Base-by-base conservation (phyloP, 2,113 vertebrate genomes). In the Muntiacus muntjak region DNA sequence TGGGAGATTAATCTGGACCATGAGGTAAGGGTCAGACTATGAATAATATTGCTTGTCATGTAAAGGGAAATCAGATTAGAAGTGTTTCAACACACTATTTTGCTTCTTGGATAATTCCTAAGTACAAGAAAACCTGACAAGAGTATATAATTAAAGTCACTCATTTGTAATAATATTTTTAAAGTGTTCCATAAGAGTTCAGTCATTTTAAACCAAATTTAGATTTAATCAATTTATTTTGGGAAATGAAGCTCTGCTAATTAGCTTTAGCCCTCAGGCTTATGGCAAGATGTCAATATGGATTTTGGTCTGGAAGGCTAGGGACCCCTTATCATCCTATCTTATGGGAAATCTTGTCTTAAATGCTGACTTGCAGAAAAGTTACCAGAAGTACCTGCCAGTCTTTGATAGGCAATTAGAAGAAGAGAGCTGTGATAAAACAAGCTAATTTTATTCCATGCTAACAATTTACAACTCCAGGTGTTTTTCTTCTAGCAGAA, bases 211-310 rank as follows among this genome's bases (percentile, higher is more conserved):
- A 96, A 40, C n/a, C 89, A 85, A 76, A 47, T 95, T 64, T 90
- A 95, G 83, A 96, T n/a, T 89, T 81, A 93, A 89, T 97, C 96
- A 91, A 95, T 95, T 97, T 97, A 98, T 94, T 97, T 93, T 52
- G 58, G 64, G 64, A 97, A 97, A 91, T 78, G 71, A 95, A 58
- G 64, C 45, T 94, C 91, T 79, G 30, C 95, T 98, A 96, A 98
- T 97, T 97, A 95, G 83, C 30, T 93, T 95, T 93, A 95, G 64
- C 94, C 96, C 93, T 94, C 62, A 95, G 93, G 96, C 91, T 43
- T 30, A 16, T 58, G 79, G 91, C 87, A 97, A 98, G 58, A 94
- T 97, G 95, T 97, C 98, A 98, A 57, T 97, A 95, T 81, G 64
- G 89, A 96, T 98, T 97, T 95, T 82, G 62, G 36, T 92, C 55